Evolutionary conservation across 2,888 invertebrate species (phyloP).

Genomic region (Timema podura): DNA sequence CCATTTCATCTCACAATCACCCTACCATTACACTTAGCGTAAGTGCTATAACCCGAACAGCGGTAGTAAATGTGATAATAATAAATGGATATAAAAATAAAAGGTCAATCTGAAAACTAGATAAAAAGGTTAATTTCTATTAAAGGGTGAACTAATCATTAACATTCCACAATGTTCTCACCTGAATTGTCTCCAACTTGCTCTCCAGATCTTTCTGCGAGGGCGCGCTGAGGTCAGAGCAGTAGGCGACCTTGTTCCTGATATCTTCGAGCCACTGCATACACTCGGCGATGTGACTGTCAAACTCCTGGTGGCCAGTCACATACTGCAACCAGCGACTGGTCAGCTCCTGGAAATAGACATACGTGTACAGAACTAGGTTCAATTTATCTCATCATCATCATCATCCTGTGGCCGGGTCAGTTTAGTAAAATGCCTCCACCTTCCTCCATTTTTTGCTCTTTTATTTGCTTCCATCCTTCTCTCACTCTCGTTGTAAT

Average conservation of each 20-base stretch:
- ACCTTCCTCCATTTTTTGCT: too few relatives aligned
- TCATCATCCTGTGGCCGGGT: not conserved
- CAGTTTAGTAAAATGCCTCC: too few relatives aligned
- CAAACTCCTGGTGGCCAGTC: constrained; percentile 80
- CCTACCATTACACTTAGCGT: too few relatives aligned
- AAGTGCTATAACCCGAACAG: too few relatives aligned
- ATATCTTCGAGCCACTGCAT: constrained; percentile 80
- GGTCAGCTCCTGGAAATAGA: constrained; percentile 61
- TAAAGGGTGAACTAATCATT: too few relatives aligned
- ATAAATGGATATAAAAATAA: too few relatives aligned
- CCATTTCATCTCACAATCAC: too few relatives aligned
- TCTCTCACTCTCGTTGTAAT: not conserved
- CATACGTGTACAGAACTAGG: not conserved
- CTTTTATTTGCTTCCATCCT: not conserved
- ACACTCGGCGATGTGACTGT: constrained; percentile 73
- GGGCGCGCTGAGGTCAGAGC: constrained; percentile 74
- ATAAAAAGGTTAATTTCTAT: too few relatives aligned
- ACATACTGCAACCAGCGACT: constrained; percentile 92
- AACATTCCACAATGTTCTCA: constrained; percentile 5
- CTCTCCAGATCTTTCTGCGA: constrained; percentile 82
- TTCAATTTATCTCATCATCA: not conserved
- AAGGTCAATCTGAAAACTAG: too few relatives aligned
- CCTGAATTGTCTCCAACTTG: constrained; percentile 70
- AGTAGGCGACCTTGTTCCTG: constrained; percentile 78
- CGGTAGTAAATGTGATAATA: too few relatives aligned